Conservation (phyloP, 2,797 vertebrate genomes). For the Enteromius afrohamiltoni region DNA sequence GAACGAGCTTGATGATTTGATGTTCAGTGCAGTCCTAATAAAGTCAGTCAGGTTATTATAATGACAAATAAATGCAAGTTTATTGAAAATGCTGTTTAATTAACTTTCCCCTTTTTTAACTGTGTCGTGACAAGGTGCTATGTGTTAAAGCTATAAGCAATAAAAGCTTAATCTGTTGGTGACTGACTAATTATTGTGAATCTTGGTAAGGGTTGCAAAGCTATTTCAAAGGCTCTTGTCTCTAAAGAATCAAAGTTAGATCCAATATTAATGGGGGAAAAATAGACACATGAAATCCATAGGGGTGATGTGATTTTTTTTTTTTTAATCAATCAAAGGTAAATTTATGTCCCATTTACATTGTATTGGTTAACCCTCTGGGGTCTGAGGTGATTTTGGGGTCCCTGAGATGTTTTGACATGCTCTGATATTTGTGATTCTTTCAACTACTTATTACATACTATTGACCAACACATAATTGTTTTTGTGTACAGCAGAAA, state of each 20-base stretch:
- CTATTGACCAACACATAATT: no score
- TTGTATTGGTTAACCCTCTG: background rate
- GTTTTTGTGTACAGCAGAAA: no score
- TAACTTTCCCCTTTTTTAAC: background rate
- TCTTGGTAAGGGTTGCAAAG: background rate
- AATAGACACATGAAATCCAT: no score
- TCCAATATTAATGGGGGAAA: no score
- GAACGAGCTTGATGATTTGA: background rate
- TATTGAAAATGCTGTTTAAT: background rate
- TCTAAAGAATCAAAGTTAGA: no score
- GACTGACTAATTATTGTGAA: no score
- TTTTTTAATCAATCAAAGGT: no score
- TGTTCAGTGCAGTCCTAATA: background rate
- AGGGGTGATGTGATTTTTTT: no score
- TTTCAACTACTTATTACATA: no score
- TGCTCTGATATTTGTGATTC: no score
- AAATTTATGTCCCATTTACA: background rate
- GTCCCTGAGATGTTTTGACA: no score
- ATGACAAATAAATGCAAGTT: background rate
- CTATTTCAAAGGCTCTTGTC: background rate
- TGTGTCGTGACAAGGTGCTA: background rate
- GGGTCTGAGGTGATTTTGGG: no score
- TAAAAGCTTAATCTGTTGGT: background rate
- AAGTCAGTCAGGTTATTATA: background rate
- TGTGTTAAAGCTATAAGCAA: background rate